A percentile compares a stretch with the other conserved stretches of the same genome.
Evolutionary conservation across 2,888 invertebrate genomes (phyloP).

Genomic region (Eristalis pertinax): DNA sequence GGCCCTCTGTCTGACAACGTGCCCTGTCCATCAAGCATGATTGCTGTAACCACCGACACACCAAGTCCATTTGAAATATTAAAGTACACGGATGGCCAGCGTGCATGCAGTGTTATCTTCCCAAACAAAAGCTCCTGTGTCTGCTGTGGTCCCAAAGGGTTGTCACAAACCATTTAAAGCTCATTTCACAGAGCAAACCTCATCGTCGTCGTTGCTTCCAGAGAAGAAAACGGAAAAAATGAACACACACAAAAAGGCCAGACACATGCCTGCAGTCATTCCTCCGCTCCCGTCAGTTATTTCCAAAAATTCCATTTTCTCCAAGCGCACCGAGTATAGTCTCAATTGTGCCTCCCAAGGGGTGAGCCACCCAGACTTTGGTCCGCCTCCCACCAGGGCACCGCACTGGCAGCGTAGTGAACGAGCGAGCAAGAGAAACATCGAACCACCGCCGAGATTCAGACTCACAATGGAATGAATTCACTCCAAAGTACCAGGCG

Average conservation of each 20-base stretch:
- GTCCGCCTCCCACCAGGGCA: background rate
- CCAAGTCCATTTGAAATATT: background rate
- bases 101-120: background rate
- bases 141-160: background rate
- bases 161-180: background rate
- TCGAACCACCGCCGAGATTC: constrained; percentile 10
- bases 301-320: background rate
- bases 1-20: no score
- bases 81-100: background rate
- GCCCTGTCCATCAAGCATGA: no score
- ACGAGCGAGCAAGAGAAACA: constrained; percentile 37
- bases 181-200: background rate
- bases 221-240: background rate
- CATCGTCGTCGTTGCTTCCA: background rate
- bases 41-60: background rate
- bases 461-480: constrained; percentile 60
- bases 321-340: background rate
- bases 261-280: background rate
- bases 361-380: background rate
- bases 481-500: constrained; percentile 57
- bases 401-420: constrained; percentile 5
- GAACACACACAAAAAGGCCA: background rate
- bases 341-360: background rate
- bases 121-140: background rate
- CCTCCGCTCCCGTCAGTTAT: background rate